Base-by-base conservation (phyloP, 2,113 vertebrate species). In the Porphyrio hochstetteri region DNA sequence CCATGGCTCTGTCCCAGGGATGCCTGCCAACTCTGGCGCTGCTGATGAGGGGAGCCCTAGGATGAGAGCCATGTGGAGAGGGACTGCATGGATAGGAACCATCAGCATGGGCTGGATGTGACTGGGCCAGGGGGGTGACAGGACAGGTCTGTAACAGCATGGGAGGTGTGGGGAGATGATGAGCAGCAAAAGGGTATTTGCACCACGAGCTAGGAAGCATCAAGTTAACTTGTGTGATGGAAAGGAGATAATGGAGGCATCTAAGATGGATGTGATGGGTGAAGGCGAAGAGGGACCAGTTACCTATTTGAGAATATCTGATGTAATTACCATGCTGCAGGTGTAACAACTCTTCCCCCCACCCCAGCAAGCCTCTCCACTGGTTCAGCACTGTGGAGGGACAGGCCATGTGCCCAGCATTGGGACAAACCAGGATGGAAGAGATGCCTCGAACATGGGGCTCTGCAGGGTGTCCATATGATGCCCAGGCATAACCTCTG, bases 401-500 rank as follows among this genome's bases (percentile, higher is more conserved):
- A 2, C 36, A 53, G 59, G 33, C 16, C 71, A 7, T 2, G 2
- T 0, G 13, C 38, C 57, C 5, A 0, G 64, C 40, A 4, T 35
- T 7, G 60, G 31, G 11, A 9, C 77, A n/a, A 11, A 78, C 4
- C 11, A 16, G 60, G 21, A 13, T 5, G 0, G 0, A n/a, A 20
- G 63, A 7, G 11, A 2, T 3, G 10, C 21, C 36, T 29, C 0
- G 11, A 76, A 25, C 53, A 2, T 0, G 4, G 48, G 46, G 44
- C 63, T 46, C 67, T 82, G 70, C 0, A 0, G 21, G 67, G 29
- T 11, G 48, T 14, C 63, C 1, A 0, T 9, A 2, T 1, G 6
- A 9, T n/a, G 48, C 9, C 40, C 69, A 14, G 52, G 24, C 27
- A 9, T 24, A 20, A 7, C 27, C 67, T 23, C 10, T 56, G 59